Base-by-base conservation (phyloP, 2,888 invertebrate genomes). In the Archips crataeganus region DNA sequence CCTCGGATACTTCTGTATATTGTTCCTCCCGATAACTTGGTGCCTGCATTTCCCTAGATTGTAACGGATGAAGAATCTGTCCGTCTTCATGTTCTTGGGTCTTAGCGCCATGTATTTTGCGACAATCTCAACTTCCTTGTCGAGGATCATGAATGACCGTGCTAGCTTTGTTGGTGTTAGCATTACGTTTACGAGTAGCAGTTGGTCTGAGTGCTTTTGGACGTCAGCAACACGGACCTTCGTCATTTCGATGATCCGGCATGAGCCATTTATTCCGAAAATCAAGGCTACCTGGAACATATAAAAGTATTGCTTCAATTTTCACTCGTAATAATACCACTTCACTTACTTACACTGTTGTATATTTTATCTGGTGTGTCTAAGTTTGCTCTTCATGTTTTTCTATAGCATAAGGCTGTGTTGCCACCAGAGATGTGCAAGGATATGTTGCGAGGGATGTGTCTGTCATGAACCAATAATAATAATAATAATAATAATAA, bases 221-320 rank as follows among this genome's bases (percentile, higher is more conserved):
- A 64, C 23, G 11, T 64, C 49, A 0, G 47, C 13, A 6, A 64
- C 9, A 9, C 34, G 49, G 6, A 64, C 8, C 1, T 64, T 64
- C n/a, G n/a, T 9, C n/a, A 64, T 49, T 64, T 64, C 64, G 3
- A 3, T 64, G 10, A 2, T 11, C 11, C 34, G 34, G 9, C 64
- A 64, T 47, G 36, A 34, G 1, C 49, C 64, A 9, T 34, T 47
- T n/a, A 64, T 34, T n/a, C 49, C 64, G n/a, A 64, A 51, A 4
- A 64, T 64, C 32, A 64, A 34, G 15, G 64, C 36, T 3, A 64
- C 64, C 64, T 64, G 32, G 9, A 64, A 64, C 15, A 39, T 39
- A 5, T 39, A 39, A 39, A 39, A 39, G 4, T 6, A 39, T 39
- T 6, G 23, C 23, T 23, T 23, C 23, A 23, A 23, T 23, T 23